phyloP scores from a whole-genome alignment of 92 coral and sea anemone genomes.

The Porites lobata region DNA sequence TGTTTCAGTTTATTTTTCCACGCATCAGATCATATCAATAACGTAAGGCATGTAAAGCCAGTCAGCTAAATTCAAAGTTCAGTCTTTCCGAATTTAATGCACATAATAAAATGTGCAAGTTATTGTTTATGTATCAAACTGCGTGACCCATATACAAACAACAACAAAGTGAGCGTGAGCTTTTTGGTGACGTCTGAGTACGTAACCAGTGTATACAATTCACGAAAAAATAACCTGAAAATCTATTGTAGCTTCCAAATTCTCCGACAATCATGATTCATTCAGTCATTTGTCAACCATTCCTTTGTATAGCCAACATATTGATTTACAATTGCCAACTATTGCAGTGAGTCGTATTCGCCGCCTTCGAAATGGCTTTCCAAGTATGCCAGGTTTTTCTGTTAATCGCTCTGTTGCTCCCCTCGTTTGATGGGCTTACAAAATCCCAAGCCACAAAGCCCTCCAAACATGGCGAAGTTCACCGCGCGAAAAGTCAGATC shows the following conservation, averaged over 20 bases:
- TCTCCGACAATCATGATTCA: not conserved
- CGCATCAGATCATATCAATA: too few species aligned
- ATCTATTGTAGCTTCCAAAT: not conserved
- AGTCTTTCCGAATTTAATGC: not conserved
- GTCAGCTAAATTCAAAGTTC: too few species aligned
- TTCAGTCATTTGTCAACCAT: too few species aligned
- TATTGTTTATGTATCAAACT: not conserved
- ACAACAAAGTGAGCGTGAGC: not conserved
- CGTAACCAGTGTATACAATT: not conserved
- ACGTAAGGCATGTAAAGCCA: too few species aligned
- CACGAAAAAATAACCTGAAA: not conserved
- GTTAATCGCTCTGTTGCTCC: not conserved
- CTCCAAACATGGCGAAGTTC: slow-evolving; percentile 31
- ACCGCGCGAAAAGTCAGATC: slow-evolving; percentile 53
- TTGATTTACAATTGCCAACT: too few species aligned
- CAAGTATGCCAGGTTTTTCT: not conserved
- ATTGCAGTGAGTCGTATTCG: too few species aligned
- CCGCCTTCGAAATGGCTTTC: not conserved
- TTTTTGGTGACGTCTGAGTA: not conserved
- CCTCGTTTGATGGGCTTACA: not conserved
- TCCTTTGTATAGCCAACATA: not conserved
- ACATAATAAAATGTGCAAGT: not conserved
- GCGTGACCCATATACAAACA: not conserved
- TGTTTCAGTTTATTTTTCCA: too few species aligned
- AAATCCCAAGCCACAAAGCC: not conserved